A percentile compares a stretch with the other conserved stretches of the same genome.
phyloP scores from a whole-genome alignment of 1,140 invertebrate genomes.

The Drosophila subpulchrella region DNA sequence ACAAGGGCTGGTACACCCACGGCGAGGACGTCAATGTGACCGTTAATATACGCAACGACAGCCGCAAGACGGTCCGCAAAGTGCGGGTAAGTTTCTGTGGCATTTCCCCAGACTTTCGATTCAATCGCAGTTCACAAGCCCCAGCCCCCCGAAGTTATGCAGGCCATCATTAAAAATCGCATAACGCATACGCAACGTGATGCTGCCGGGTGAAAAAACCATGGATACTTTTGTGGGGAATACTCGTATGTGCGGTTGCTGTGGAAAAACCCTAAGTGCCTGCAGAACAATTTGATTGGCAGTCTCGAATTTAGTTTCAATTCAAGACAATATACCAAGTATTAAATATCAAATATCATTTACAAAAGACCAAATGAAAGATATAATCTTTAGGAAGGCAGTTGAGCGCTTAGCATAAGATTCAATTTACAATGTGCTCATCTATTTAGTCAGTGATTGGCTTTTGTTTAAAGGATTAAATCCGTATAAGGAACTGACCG shows the following conservation, averaged over 20 bases:
- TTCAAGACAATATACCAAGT: not conserved
- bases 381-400: not conserved
- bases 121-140: not conserved
- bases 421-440: not conserved
- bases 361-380: too few species aligned
- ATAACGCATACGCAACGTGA: slow-evolving; percentile 45
- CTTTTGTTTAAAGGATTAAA: slow-evolving; percentile 5
- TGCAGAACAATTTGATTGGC: not conserved
- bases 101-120: not conserved
- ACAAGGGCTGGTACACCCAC: slow-evolving; percentile 98
- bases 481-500: not conserved
- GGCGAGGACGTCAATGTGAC: slow-evolving; percentile 96
- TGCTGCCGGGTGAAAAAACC: slow-evolving; percentile 1
- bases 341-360: too few species aligned
- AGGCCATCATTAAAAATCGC: not conserved
- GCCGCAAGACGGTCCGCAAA: slow-evolving; percentile 96
- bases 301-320: not conserved
- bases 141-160: not conserved
- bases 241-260: too few species aligned
- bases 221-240: not conserved
- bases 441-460: not conserved
- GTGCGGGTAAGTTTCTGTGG: slow-evolving; percentile 90
- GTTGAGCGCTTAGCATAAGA: too few species aligned
- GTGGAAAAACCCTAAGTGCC: not conserved
- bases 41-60: slow-evolving; percentile 96